These are phyloP conservation scores for Bombus waltoni DNA, from an alignment of 1,140 invertebrate genomes.

Conservation along the genomic window DNA sequence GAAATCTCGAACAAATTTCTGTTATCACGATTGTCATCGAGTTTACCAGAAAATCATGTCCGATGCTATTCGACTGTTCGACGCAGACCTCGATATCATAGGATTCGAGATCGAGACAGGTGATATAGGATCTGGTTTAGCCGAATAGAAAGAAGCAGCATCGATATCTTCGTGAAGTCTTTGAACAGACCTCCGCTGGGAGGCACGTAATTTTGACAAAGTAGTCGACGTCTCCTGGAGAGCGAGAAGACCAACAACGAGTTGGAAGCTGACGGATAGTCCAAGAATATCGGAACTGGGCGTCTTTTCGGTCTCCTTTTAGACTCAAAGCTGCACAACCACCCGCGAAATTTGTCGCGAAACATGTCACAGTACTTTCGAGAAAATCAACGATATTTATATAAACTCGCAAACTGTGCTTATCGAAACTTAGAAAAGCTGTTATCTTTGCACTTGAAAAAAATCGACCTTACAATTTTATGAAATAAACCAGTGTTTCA, in stretches of 20 bases:
- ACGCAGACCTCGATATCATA: too few relatives aligned
- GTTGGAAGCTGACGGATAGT: constrained; percentile 42
- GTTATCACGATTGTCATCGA: background rate
- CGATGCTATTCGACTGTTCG: too few relatives aligned
- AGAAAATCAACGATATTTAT: background rate
- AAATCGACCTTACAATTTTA: background rate
- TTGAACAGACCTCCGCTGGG: constrained; percentile 39
- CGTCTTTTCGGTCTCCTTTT: background rate
- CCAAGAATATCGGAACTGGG: constrained; percentile 56
- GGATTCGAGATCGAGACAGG: background rate
- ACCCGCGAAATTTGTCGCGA: constrained; percentile 46
- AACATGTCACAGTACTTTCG: background rate
- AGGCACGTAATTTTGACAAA: constrained; percentile 30
- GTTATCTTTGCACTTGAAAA: too few relatives aligned
- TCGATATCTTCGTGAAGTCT: constrained; percentile 27
- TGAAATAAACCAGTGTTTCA: background rate
- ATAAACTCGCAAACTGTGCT: background rate
- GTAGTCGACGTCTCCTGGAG: constrained; percentile 47
- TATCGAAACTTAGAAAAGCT: background rate
- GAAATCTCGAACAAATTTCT: background rate
- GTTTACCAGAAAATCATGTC: background rate
- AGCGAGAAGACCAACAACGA: constrained; percentile 31
- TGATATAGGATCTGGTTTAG: background rate
- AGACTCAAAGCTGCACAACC: background rate
- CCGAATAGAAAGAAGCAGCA: background rate